Evolutionary conservation across 2,888 invertebrate genomes (phyloP), one percentile per base, ranked within the genome.

Genomic region (Tenthredo amoena): DNA sequence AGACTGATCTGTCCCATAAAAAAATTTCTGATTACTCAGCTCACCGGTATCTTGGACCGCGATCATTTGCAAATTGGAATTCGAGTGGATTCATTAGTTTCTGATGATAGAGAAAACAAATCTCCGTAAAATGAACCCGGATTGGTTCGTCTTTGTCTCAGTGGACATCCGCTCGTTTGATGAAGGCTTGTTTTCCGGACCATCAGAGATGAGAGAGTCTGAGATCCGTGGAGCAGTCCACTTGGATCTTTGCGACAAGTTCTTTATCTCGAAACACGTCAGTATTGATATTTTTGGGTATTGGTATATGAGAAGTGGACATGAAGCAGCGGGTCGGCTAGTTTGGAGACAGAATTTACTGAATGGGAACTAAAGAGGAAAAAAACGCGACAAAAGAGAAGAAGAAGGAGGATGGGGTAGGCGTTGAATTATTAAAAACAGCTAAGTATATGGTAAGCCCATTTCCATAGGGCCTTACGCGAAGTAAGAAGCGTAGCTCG

Each of bases 401-500:
- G 26, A 74, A 9, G 37, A 40, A 34, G 40, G 18, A 47, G 31
- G 26, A 1, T n/a, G 40, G 26, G 47, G 74, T 74, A n/a, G 50
- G 50, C 31, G 55, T 55, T 77, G 77, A 77, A 77, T 77, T 77
- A 77, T 77, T 77, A 77, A 77, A 77, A 77, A 77, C 77, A 77
- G 77, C n/a, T 77, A 77, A 77, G 77, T 77, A 77, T 77, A 77
- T 77, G 77, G 77, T 77, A 55, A 77, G 77, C 77, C 77, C 77
- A 77, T 77, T 77, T 77, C 50, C 34, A 77, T 77, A 40, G 77
- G 77, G 55, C 26, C 37, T 37, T 18, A 9, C 40, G 81, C 21
- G 34, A n/a, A 37, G 55, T 18, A 47, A 50, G 50, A 47, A 83
- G 15, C 26, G 65, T 18, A 82, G 87, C 89, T 91, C 90, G 89